Evolutionary conservation across 2,888 invertebrate species (phyloP).

Genomic region (Crematogaster levior): DNA sequence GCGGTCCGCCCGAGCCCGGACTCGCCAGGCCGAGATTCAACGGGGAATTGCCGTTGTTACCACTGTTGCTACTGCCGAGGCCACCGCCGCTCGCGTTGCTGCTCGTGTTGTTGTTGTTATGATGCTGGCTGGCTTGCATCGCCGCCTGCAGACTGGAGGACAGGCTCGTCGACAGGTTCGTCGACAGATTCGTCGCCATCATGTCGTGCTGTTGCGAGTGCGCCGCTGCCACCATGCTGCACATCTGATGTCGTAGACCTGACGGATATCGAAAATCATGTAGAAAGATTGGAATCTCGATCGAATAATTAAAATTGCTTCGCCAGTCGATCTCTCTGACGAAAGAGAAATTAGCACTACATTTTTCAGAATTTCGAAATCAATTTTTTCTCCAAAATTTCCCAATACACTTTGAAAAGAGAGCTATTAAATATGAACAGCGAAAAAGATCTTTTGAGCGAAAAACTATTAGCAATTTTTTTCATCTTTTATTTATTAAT

Average conservation of each 20-base stretch:
- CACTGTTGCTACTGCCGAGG: conserved; percentile 79
- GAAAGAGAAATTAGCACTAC: too few relatives aligned
- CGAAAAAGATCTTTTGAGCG: background rate
- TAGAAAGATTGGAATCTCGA: background rate
- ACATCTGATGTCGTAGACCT: conserved; percentile 94
- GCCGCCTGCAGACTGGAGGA: conserved; percentile 84
- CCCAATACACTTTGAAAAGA: background rate
- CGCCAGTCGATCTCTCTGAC: too few relatives aligned
- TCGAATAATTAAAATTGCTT: background rate
- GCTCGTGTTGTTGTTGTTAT: conserved; percentile 84
- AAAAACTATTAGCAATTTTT: background rate
- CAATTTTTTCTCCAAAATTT: background rate
- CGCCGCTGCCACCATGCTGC: conserved; percentile 91
- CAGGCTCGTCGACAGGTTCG: conserved; percentile 84
- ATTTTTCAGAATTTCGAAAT: background rate
- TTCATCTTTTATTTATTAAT: background rate
- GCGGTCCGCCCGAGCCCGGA: conserved; percentile 86
- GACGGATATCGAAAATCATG: conserved; percentile 1
- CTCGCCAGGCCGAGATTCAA: conserved; percentile 87
- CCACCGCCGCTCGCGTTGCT: conserved; percentile 79
- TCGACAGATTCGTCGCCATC: conserved; percentile 85
- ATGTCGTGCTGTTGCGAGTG: conserved; percentile 86
- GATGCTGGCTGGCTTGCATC: conserved; percentile 86
- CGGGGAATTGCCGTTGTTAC: conserved; percentile 82
- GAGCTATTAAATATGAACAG: background rate